A percentile compares a stretch with the other conserved stretches of the same genome.
Evolutionary conservation across 92 coral and sea anemone genomes (phyloP).

Genomic region (Parazoanthus atlanticus): DNA sequence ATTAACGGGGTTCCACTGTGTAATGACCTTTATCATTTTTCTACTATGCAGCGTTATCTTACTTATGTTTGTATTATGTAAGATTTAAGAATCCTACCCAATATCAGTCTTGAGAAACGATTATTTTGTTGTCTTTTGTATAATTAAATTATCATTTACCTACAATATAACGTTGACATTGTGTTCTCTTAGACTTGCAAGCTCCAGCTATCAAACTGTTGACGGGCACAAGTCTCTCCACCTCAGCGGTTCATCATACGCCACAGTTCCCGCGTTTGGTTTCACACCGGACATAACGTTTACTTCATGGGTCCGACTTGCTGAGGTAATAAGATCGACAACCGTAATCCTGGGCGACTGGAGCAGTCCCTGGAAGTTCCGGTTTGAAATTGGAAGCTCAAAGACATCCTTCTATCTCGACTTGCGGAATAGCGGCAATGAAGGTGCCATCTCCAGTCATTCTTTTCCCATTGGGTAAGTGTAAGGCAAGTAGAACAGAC

Average conservation of each 20-base stretch:
- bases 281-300: conserved; percentile 28
- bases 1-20: no score
- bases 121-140: no score
- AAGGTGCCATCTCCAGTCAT: neutral
- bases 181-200: neutral
- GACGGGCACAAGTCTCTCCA: conserved; percentile 25
- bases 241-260: neutral
- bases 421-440: neutral
- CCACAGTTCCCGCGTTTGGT: neutral
- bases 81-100: no score
- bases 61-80: no score
- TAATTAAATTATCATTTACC: no score
- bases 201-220: conserved; percentile 7
- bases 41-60: no score
- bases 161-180: neutral
- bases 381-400: neutral
- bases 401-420: neutral
- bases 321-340: neutral
- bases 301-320: conserved; percentile 3
- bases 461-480: neutral
- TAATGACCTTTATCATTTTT: no score
- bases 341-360: neutral
- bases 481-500: neutral
- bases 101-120: no score
- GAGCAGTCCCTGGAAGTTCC: conserved; percentile 5